These are phyloP conservation scores for Cyphomyrmex costatus DNA, from an alignment of 1,140 invertebrate species.

Conservation along the genomic window DNA sequence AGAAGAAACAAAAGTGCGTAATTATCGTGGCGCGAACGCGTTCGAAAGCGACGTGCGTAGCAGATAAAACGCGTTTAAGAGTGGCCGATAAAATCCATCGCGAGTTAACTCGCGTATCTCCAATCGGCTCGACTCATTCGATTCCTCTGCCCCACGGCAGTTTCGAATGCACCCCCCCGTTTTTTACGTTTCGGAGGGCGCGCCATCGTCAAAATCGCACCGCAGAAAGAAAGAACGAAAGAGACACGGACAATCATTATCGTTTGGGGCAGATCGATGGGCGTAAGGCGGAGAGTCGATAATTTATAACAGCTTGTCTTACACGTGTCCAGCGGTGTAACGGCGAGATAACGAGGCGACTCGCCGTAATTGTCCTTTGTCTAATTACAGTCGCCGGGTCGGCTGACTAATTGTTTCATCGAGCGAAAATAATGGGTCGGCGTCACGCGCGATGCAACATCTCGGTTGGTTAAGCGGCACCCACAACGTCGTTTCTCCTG, in stretches of 20 bases:
- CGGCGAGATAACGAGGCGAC: constrained; percentile 70
- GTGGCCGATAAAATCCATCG: constrained; percentile 26
- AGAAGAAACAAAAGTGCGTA: constrained; percentile 40
- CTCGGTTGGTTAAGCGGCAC: constrained; percentile 29
- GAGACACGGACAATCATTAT: constrained; percentile 65
- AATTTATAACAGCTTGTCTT: constrained; percentile 72
- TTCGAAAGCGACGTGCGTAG: constrained; percentile 35
- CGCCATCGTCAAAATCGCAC: constrained; percentile 33
- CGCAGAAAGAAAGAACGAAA: background rate
- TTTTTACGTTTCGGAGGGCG: constrained; percentile 22
- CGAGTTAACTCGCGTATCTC: constrained; percentile 51
- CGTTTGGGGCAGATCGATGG: constrained; percentile 46
- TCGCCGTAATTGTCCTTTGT: constrained; percentile 74
- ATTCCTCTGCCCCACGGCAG: background rate
- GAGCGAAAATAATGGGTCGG: constrained; percentile 75
- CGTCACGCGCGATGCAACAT: constrained; percentile 73
- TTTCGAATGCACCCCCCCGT: constrained; percentile 15
- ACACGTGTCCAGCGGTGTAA: constrained; percentile 66
- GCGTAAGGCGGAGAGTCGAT: constrained; percentile 56
- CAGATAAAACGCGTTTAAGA: constrained; percentile 49
- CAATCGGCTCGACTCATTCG: constrained; percentile 13
- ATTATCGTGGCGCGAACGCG: constrained; percentile 35
- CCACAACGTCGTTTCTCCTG: constrained; percentile 7
- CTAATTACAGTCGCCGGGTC: constrained; percentile 70
- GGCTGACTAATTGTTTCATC: constrained; percentile 79